Base-by-base conservation (phyloP, 2,888 invertebrate species). In the Polietes domitor region DNA sequence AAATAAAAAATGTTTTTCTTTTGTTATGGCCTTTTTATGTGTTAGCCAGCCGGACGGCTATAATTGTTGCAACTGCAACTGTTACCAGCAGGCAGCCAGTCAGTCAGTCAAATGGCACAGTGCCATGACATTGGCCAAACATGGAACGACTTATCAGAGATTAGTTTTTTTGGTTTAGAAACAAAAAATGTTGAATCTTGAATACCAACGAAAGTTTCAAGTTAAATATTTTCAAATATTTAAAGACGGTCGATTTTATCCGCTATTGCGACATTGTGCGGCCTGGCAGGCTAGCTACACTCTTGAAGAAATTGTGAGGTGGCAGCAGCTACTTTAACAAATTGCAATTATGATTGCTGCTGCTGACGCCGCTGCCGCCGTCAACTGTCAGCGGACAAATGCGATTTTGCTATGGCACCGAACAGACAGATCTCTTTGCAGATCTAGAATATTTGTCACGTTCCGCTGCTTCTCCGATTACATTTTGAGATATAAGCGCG, bases 361-460 rank as follows among this genome's bases (percentile, higher is more conserved):
- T 80, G 80, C 55, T 63, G 37, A 6, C 32, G 47, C 9, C 5
- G 53, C 21, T 72, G 72, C n/a, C 10, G 2, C 6, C 24, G 53
- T 15, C 26, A n/a, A 50, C 71, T 32, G 28, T 10, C 43, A 21
- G 21, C 37, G 10, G 1, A 65, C 10, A 10, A 47, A 32, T 55
- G 53, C 50, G 2, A 50, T 43, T 73, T 47, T 68, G 19, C 71
- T 32, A 68, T 80, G 43, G 26, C 50, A 65, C 63, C 28, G 43
- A 41, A n/a, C 24, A 15, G 15, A 63, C n/a, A 7, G 7, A 81
- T 53, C 55, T 76, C 17, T 32, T 72, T 80, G 70, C 78, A 82
- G 73, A 85, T 86, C 82, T 82, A 81, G 81, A 85, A 84, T 85
- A 85, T 86, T 86, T 85, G 87, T 86, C 87, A 86, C 87, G 87